phyloP scores from a whole-genome alignment of 2,888 invertebrate genomes.

The Stenodema calcarata region DNA sequence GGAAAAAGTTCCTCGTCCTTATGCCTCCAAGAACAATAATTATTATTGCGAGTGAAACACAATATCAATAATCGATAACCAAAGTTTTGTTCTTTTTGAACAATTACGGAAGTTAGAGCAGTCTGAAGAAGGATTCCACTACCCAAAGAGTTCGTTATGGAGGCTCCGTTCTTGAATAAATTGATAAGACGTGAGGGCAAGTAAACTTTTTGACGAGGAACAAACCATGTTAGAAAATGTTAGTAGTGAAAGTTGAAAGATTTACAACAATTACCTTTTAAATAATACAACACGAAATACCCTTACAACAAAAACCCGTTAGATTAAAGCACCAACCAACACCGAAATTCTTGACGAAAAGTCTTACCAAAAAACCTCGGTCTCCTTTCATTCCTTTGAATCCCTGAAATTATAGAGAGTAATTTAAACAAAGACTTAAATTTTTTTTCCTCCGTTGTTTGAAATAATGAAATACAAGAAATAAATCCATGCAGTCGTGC shows the following conservation, averaged over 20 bases:
- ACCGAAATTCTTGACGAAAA: conserved; percentile 7
- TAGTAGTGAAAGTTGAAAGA: neutral
- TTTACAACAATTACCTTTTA: neutral
- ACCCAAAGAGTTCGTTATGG: neutral
- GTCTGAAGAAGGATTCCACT: neutral
- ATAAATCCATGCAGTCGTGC: neutral
- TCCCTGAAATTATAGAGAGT: conserved; percentile 71
- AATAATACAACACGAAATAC: neutral
- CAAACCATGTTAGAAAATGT: neutral
- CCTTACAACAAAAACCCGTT: neutral
- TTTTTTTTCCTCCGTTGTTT: conserved; percentile 4
- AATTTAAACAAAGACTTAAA: conserved; percentile 13
- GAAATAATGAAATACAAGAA: neutral
- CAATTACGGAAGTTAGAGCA: neutral
- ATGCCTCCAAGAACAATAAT: neutral
- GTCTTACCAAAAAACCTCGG: conserved; percentile 77
- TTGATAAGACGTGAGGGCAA: neutral
- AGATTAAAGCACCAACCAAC: neutral
- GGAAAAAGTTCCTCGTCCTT: neutral
- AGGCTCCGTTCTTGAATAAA: neutral
- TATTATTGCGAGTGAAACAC: neutral
- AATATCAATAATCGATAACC: neutral
- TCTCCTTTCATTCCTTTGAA: conserved; percentile 77
- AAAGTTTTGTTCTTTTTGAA: neutral
- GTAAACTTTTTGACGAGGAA: neutral